Base-by-base conservation (phyloP, 1,140 invertebrate species). In the Campoletis sonorensis region DNA sequence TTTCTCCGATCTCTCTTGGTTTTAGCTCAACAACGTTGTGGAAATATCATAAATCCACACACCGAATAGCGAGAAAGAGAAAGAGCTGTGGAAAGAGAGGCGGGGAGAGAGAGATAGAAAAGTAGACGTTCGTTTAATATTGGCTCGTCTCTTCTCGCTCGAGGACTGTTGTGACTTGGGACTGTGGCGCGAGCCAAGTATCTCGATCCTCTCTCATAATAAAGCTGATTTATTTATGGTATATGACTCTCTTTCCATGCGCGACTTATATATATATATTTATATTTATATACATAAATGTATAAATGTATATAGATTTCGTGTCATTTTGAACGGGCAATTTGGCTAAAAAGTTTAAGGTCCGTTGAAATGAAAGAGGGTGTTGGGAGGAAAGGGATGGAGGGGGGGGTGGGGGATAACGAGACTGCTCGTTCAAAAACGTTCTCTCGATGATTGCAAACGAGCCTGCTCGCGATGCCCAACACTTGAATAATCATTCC, bases 21-120 rank as follows among this genome's bases (percentile, higher is more conserved):
- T 54, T 54, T 68, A 70, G 11, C 13, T 68, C 49, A 75, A 75
- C 67, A 67, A 51, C 54, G 37, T 21, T 83, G 77, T 67, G 79
- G 84, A 85, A 85, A 85, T 85, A 85, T 82, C 81, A 85, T 85
- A 84, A 85, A 85, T 85, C 81, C 79, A 83, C 75, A 64, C n/a
- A n/a, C n/a, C 82, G 83, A 23, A 23, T 3, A 23, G 61, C 18
- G 54, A 26, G 81, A 8, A 10, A 45, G 84, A 70, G 67, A 70
- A 81, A 13, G 61, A 23, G 61, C n/a, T n/a, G 10, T 3, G 13
- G 81, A 8, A 10, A 45, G 84, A 70, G 67, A 33, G 4, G 15
- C 15, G 27, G 51, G n/a, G 51, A 54, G 61, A 23, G 61, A 23
- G 54, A 26, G 81, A 45, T 8, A 45, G 84, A 33, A 30, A 70